Base-by-base conservation (phyloP, 1,140 invertebrate genomes). In the Aphelenchoides besseyi region DNA sequence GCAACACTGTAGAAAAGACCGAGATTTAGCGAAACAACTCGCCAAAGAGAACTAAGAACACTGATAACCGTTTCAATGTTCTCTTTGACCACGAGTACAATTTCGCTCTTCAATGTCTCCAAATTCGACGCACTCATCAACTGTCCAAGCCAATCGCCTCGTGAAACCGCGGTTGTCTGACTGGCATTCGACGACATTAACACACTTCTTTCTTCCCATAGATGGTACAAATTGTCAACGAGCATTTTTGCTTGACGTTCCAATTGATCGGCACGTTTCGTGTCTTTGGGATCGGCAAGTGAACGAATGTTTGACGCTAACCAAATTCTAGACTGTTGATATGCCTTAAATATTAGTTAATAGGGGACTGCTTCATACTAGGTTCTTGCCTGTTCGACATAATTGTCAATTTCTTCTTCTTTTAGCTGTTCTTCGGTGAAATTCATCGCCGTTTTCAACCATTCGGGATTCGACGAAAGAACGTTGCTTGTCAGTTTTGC, bases 11-110 rank as follows among this genome's bases (percentile, higher is more conserved):
- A 86, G n/a, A 95, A 89, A n/a, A 98, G 87, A 16, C 90, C 92
- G 77, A 97, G 89, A 86, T 98, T 98, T 72, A 93, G 91, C 74
- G 92, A 92, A 2, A 97, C 86, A 37, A 98, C 91, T 28, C 89
- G 87, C 93, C 93, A 97, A n/a, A 96, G n/a, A 84, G 0, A 93
- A 95, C 74, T 95, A 92, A 1, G 94, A 79, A 97, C 90, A 1
- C 92, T 92, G 74, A 92, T 88, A 26, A 97, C 87, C 0, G 91
- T 94, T 30, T 92, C 94, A 53, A 97, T 89, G 86, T 98, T 97
- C 52, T 94, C 92, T 85, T 92, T 90, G 1, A 92, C 89, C 87
- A 95, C 94, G 37, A 89, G 35, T 2, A 71, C 75, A 2, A 83
- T 18, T 55, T 83, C 82, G 1, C 69, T 88, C 72, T 91, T 88